phyloP scores from a whole-genome alignment of 1,140 invertebrate genomes.

The Portunus trituberculatus region DNA sequence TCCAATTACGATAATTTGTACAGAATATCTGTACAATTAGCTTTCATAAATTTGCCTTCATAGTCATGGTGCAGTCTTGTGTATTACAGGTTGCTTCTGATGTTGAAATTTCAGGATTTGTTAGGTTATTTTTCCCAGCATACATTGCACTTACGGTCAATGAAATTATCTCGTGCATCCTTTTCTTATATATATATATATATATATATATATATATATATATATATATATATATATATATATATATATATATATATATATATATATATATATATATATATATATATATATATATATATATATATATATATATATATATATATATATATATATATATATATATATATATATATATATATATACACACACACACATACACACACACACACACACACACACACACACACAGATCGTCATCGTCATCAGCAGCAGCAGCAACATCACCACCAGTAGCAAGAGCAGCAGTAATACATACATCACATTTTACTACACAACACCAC shows the following conservation, averaged over 20 bases:
- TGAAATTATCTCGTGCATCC: background rate
- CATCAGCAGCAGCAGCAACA: background rate
- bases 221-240: background rate
- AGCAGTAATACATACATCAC: background rate
- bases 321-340: no score
- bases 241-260: background rate
- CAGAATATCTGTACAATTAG: no score
- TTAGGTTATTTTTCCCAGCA: no score
- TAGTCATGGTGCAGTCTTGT: no score
- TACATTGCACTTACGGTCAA: no score
- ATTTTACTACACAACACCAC: background rate
- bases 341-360: background rate
- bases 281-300: constrained; percentile 3
- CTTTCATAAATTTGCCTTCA: no score
- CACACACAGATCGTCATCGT: no score
- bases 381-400: background rate
- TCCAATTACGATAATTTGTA: no score
- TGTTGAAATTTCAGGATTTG: no score
- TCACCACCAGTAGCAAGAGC: background rate
- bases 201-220: background rate
- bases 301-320: background rate
- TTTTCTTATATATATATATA: background rate
- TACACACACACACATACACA: background rate
- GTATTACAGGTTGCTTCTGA: no score
- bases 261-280: background rate